Percentiles rank a stretch among this genome's conserved stretches.
These are phyloP conservation scores for Aporrectodea caliginosa DNA, from an alignment of 1,140 invertebrate genomes.

Conservation along the genomic window DNA sequence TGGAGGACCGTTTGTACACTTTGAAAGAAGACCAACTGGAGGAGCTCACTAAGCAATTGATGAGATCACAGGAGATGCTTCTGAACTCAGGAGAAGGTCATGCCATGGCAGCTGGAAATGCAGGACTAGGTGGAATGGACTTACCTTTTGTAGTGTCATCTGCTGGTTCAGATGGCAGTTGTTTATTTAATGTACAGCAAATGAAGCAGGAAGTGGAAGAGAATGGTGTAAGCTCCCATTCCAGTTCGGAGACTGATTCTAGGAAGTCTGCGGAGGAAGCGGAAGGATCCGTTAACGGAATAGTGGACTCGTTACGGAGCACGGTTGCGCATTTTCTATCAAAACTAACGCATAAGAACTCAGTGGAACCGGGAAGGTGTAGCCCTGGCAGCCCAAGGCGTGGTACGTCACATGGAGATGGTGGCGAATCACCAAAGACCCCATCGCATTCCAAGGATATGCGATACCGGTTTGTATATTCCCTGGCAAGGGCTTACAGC, in stretches of 20 bases:
- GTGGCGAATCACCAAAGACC: too few relatives aligned
- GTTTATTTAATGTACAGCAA: too few relatives aligned
- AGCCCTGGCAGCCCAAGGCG: too few relatives aligned
- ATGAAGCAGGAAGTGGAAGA: too few relatives aligned
- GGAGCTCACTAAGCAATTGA: not conserved
- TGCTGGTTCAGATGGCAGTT: not conserved
- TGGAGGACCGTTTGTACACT: too few relatives aligned
- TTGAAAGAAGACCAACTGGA: not conserved
- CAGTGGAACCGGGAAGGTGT: not conserved
- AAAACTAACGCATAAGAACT: not conserved
- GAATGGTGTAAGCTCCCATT: too few relatives aligned
- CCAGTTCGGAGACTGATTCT: too few relatives aligned
- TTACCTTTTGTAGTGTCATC: not conserved
- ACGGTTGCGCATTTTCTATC: not conserved
- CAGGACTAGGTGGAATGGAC: too few relatives aligned
- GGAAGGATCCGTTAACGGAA: not conserved
- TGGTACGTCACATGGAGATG: too few relatives aligned
- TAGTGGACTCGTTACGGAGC: not conserved
- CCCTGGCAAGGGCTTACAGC: not conserved
- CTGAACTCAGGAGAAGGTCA: too few relatives aligned
- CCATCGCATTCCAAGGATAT: not conserved
- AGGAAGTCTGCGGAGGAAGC: not conserved
- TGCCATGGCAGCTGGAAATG: too few relatives aligned
- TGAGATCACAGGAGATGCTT: not conserved
- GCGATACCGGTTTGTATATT: not conserved